Evolutionary conservation across 2,888 invertebrate genomes (phyloP).

Genomic region (Odiellus spinosus): DNA sequence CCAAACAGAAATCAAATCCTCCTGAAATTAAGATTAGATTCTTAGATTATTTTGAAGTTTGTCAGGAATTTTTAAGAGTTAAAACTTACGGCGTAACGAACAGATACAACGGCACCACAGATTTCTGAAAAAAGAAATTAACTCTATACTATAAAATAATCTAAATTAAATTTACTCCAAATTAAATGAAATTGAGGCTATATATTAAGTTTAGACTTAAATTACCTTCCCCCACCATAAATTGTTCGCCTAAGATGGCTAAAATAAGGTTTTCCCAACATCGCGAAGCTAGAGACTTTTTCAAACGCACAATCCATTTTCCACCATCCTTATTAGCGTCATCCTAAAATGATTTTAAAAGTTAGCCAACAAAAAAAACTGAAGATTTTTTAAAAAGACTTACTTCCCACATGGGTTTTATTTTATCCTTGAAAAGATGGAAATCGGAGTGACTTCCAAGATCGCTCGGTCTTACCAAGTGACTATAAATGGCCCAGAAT

Average conservation of each 20-base stretch:
- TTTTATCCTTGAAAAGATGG: conserved; percentile 93
- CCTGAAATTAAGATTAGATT: conserved; percentile 37
- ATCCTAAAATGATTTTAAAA: conserved; percentile 47
- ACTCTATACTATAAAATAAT: too few species aligned
- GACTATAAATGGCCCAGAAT: conserved; percentile 92
- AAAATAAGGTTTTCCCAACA: conserved; percentile 98
- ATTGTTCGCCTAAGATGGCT: conserved; percentile 90
- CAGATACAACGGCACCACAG: conserved; percentile 91
- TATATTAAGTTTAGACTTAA: too few species aligned
- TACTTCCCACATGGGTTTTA: conserved; percentile 97
- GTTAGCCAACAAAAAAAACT: too few species aligned
- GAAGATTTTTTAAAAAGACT: neutral
- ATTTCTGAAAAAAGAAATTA: too few species aligned
- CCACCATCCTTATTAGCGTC: conserved; percentile 89
- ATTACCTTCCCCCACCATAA: conserved; percentile 93
- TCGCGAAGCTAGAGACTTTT: conserved; percentile 82
- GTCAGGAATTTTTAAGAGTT: neutral
- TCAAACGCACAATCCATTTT: conserved; percentile 90
- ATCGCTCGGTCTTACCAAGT: conserved; percentile 74
- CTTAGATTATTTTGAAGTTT: too few species aligned
- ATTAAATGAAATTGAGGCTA: too few species aligned
- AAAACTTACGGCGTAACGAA: conserved; percentile 59
- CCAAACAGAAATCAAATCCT: conserved; percentile 93
- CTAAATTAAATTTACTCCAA: too few species aligned
- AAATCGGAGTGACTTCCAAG: conserved; percentile 79